phyloP scores from a whole-genome alignment of 2,797 vertebrate species.

The Sebastes vulpes region DNA sequence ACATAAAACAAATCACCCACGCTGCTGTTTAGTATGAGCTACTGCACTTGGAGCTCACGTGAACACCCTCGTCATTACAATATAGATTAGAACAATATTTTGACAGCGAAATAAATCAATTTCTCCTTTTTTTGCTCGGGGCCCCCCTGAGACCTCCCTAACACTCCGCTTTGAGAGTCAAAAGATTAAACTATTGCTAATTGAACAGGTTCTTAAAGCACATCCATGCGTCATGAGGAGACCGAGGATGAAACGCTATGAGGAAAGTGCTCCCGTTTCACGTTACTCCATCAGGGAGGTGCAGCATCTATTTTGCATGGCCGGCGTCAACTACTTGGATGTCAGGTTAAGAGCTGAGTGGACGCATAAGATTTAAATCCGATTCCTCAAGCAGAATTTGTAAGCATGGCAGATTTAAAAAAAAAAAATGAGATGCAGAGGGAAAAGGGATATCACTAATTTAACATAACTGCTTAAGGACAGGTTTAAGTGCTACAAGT shows the following conservation, averaged over 20 bases:
- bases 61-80: not conserved
- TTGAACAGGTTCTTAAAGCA: conserved; percentile 14
- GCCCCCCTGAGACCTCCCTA: not conserved
- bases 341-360: conserved; percentile 9
- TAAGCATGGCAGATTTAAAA: not conserved
- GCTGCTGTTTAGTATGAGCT: not conserved
- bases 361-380: not conserved
- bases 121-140: conserved; percentile 31
- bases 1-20: not conserved
- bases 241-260: not conserved
- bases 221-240: not conserved
- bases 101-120: conserved; percentile 34
- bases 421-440: not conserved
- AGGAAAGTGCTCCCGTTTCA: not conserved
- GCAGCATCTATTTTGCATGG: conserved; percentile 1
- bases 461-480: conserved; percentile 55
- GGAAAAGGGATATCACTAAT: conserved; percentile 20
- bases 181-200: conserved; percentile 16
- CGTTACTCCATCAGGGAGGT: not conserved
- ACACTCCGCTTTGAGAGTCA: not conserved
- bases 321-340: not conserved
- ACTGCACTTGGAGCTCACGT: not conserved
- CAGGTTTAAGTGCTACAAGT: conserved; percentile 44
- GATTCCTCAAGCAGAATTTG: conserved; percentile 17
- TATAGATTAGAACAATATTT: conserved; percentile 18